Conservation (phyloP, 1,140 invertebrate species). For the Gryon sp. region DNA sequence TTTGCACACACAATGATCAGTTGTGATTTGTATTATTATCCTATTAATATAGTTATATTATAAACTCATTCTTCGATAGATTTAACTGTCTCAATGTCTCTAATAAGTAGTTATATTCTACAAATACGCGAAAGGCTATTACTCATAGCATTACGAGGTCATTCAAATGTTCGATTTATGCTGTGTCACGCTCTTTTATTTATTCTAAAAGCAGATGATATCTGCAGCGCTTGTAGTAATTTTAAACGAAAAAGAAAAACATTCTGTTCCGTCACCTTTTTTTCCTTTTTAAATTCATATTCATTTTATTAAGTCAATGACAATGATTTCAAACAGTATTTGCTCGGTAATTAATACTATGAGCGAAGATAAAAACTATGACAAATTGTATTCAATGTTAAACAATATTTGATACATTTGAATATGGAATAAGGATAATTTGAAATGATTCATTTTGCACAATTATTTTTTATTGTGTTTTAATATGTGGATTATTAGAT, state of each 20-base stretch:
- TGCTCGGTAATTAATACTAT: no score
- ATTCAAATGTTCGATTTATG: constrained; percentile 60
- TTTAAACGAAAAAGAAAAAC: constrained; percentile 46
- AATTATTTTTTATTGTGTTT: no score
- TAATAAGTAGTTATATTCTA: constrained; percentile 31
- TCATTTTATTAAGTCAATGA: no score
- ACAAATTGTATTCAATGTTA: no score
- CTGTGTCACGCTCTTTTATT: constrained; percentile 59
- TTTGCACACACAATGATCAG: not conserved
- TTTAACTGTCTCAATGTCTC: constrained; percentile 24
- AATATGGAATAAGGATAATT: no score
- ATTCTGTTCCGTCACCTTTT: constrained; percentile 22
- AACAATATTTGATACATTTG: no score
- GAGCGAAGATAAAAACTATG: no score
- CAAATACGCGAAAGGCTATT: constrained; percentile 43
- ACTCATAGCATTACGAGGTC: constrained; percentile 58
- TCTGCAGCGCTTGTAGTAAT: constrained; percentile 43
- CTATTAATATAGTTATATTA: constrained; percentile 4
- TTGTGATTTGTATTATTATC: constrained; percentile 4
- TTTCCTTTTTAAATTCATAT: constrained; percentile 10
- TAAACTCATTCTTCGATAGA: constrained; percentile 18
- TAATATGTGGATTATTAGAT: no score
- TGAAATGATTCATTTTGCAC: no score
- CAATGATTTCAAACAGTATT: no score
- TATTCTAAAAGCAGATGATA: constrained; percentile 63